Base-by-base conservation (phyloP, 2,797 vertebrate species). In the Siniperca undulata region DNA sequence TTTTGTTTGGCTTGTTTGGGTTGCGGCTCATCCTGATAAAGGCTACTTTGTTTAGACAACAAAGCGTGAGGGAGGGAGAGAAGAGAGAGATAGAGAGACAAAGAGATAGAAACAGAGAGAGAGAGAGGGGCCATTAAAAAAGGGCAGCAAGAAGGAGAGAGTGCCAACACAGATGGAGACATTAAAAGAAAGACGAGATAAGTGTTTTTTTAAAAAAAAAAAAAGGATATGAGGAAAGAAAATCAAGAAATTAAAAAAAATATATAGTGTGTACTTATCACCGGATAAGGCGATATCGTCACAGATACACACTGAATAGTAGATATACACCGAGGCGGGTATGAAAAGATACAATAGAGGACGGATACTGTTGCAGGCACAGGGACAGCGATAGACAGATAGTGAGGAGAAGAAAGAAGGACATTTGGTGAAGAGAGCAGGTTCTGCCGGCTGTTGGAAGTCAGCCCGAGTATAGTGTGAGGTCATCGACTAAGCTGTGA, bases 41-140 rank as follows among this genome's bases (percentile, higher is more conserved):
- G 90, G 88, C 91, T 88, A 91, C 91, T 93, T 95, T 96, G 94
- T 95, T 96, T 95, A 95, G 93, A 95, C 93, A 96, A 95, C 95
- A 95, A 93, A 94, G 92, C 91, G 86, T 11, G 79, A 87, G 91
- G 84, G 89, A 82, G 90, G 87, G 88, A 82, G 88, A 85, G 84
- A 86, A 82, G 88, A 82, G 77, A 86, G 88, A 89, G 84, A 89
- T 87, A 77, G 83, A 92, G 83, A 88, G 88, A 90, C 82, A 92
- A 90, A 91, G 89, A 88, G 79, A 77, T 76, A 84, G 80, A 89
- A 59, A 72, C 52, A 82, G 74, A 86, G 80, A 86, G 77, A 77
- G 53, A 46, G 44, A 65, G 52, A 22, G 83, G 78, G 75, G 64
- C 78, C 59, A 73, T 83, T 77, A 80, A 84, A 77, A 86, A 88